Evolutionary conservation across 1,140 invertebrate species (phyloP), one percentile per base, ranked within the genome.

Genomic region (Drosophila nebulosa): DNA sequence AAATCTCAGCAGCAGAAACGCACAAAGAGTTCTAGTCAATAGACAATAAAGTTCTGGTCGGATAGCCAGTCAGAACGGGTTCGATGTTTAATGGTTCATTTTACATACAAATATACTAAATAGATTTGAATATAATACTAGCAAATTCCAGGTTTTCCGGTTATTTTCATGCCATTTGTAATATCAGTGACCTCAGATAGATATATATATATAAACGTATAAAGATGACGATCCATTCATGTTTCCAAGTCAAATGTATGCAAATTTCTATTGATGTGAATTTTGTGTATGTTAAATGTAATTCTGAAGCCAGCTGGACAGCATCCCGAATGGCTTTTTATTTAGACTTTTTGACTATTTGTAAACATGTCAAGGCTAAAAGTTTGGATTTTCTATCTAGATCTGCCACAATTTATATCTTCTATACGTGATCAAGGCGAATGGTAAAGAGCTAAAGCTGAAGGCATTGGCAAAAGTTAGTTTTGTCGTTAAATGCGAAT

Each of bases 121-220:
- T 46, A 46, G 39, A 46, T 46, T 46, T 46, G 16, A 3, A 16
- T 42, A 42, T 42, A 18, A 27, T 10, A 53, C 10, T 32, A 30
- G 9, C 26, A 9, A 30, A 55, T 30, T 55, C 52, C 52, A 18
- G 26, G 52, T 26, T 55, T 30, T 30, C 52, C 52, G 52, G 52
- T 55, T 55, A 30, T 55, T 53, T 46, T 46, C 4, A 46, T 26
- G 24, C 26, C 51, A 53, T 53, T 53, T 55, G 26, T 30, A 30
- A 32, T 21, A 55, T 55, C 27, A 55, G 52, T 55, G 52, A 55
- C 9, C 52, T 30, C 52, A 55, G 52, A 55, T 30, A 27, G n/a
- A 55, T 16, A 7, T 16, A 27, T 27, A 30, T 30, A n/a, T 16
- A n/a, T 27, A 3, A 16, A 16, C 3, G 30, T 27, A 27, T 30